Evolutionary conservation across 2,113 vertebrate genomes (phyloP).

Genomic region (Dicaeum eximium): DNA sequence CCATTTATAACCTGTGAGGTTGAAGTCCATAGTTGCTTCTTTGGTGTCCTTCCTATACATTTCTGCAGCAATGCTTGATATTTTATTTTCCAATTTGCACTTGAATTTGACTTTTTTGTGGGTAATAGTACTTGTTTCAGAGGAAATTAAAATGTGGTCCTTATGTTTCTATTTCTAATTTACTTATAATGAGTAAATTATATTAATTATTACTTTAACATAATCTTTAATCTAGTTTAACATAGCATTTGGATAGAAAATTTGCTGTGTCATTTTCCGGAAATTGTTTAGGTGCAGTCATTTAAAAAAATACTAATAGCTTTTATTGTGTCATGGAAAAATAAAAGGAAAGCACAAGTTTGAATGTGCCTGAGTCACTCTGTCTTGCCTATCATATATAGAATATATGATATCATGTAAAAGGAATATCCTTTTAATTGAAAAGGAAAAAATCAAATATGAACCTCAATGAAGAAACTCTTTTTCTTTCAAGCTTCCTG

Average conservation of each 20-base stretch:
- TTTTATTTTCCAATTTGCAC: not conserved
- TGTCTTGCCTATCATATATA: not conserved
- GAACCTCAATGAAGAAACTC: not conserved
- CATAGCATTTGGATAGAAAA: not conserved
- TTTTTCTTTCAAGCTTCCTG: constrained; percentile 57
- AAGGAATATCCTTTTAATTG: constrained; percentile 16
- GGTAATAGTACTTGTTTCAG: not conserved
- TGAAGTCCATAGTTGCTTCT: not conserved
- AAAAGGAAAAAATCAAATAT: not conserved
- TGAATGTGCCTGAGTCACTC: not conserved
- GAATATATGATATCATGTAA: not conserved
- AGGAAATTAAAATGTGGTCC: not conserved
- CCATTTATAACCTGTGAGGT: not conserved
- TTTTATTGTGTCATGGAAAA: not conserved
- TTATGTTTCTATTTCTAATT: not conserved
- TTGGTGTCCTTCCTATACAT: not conserved
- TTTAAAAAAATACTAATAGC: not conserved
- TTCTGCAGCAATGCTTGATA: not conserved
- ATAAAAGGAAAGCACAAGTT: not conserved
- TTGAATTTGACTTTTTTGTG: not conserved
- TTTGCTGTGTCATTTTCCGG: not conserved
- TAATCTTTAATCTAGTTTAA: not conserved
- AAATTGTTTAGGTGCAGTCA: not conserved
- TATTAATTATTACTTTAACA: not conserved
- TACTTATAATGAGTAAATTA: not conserved